Percentiles rank a stretch among this genome's conserved stretches.
Evolutionary conservation across 2,888 invertebrate genomes (phyloP).

Genomic region (Apotomis turbidana): DNA sequence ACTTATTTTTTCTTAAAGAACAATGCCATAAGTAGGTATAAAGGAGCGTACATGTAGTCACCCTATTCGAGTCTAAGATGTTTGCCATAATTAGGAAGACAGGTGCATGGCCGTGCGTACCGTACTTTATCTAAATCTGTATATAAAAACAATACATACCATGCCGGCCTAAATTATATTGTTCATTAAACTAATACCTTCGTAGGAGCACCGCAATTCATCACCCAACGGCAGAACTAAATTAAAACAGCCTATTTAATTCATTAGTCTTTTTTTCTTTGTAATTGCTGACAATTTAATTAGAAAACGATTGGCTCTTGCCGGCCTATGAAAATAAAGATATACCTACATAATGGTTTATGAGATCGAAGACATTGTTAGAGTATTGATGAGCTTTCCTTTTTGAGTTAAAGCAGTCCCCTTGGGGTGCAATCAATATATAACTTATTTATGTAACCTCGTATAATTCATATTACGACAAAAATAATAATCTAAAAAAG

Average conservation of each 20-base stretch:
- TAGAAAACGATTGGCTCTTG: constrained; percentile 4
- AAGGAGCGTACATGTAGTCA: too few relatives aligned
- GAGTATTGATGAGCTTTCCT: too few relatives aligned
- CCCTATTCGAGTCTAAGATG: too few relatives aligned
- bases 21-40: too few relatives aligned
- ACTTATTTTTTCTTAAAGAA: too few relatives aligned
- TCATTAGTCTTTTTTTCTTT: neutral
- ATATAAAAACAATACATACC: constrained; percentile 15
- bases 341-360: neutral
- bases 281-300: constrained; percentile 9
- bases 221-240: constrained; percentile 9
- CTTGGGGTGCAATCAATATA: too few relatives aligned
- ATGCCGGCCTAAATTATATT: constrained; percentile 2
- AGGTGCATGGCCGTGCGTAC: neutral
- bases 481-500: too few relatives aligned
- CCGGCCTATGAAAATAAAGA: neutral
- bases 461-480: too few relatives aligned
- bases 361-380: too few relatives aligned
- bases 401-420: too few relatives aligned
- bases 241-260: neutral
- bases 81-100: too few relatives aligned
- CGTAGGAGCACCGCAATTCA: neutral
- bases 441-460: too few relatives aligned
- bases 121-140: neutral
- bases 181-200: constrained; percentile 5